phyloP scores from a whole-genome alignment of 2,888 invertebrate genomes.

The Cephus sareptanus region DNA sequence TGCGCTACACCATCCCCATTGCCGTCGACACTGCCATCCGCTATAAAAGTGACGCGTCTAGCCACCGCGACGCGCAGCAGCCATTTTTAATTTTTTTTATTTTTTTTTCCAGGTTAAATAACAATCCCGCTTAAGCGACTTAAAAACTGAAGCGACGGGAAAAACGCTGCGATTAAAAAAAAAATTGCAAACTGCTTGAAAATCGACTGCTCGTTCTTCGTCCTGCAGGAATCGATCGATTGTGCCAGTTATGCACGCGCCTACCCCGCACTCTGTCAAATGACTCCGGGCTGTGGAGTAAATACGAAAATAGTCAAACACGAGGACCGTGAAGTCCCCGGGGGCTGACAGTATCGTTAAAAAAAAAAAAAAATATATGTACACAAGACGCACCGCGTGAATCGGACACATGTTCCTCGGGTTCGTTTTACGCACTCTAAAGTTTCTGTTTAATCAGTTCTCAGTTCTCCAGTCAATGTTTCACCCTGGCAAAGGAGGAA shows the following conservation, averaged over 20 bases:
- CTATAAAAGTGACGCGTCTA: neutral
- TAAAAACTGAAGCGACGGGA: neutral
- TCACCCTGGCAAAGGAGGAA: neutral
- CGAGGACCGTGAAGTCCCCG: neutral
- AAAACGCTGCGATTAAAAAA: neutral
- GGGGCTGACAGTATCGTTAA: neutral
- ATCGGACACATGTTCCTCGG: slow-evolving; percentile 16
- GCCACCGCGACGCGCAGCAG: too few relatives aligned
- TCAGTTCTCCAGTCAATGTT: neutral
- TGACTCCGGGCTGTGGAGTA: neutral
- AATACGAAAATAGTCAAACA: neutral
- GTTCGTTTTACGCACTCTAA: neutral
- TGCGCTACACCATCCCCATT: neutral
- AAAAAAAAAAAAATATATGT: neutral
- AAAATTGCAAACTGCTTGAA: neutral
- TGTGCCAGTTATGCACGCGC: neutral
- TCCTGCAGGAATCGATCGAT: neutral
- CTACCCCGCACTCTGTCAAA: neutral
- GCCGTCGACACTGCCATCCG: neutral
- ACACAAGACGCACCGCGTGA: slow-evolving; percentile 14
- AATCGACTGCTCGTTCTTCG: neutral
- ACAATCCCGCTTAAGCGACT: neutral
- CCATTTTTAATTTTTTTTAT: neutral
- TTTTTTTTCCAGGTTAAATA: neutral
- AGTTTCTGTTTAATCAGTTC: slow-evolving; percentile 4